phyloP scores from a whole-genome alignment of 1,140 invertebrate genomes.

The Drosophila ogumai region DNA sequence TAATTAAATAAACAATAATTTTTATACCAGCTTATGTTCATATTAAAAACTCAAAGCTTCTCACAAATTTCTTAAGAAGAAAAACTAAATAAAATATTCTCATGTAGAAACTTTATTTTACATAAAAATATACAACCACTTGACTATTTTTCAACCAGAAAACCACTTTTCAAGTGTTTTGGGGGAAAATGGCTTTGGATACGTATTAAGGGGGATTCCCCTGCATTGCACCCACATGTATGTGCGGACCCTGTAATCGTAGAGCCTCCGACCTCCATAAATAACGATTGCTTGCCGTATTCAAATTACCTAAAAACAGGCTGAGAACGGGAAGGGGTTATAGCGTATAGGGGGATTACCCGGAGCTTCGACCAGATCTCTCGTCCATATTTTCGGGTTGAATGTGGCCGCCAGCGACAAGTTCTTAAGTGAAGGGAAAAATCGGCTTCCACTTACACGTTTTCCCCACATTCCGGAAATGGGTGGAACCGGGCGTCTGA shows the following conservation, averaged over 20 bases:
- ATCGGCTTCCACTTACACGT: constrained; percentile 26
- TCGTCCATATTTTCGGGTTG: constrained; percentile 18
- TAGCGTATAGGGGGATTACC: neutral
- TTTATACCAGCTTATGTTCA: too few species aligned
- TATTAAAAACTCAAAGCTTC: too few species aligned
- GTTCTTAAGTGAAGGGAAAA: constrained; percentile 64
- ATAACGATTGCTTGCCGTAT: constrained; percentile 70
- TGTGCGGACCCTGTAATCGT: constrained; percentile 30
- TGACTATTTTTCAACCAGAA: neutral
- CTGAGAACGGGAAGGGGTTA: constrained; percentile 5
- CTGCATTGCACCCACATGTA: constrained; percentile 23
- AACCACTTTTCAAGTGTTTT: neutral
- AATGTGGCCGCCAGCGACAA: constrained; percentile 63
- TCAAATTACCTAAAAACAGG: constrained; percentile 67
- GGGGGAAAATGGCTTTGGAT: neutral
- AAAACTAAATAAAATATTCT: too few species aligned
- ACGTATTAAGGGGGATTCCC: neutral
- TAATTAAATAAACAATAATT: too few species aligned
- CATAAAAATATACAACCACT: neutral
- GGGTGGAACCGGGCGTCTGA: constrained; percentile 5
- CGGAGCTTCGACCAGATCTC: neutral
- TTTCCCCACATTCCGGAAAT: constrained; percentile 11
- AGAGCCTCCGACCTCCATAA: constrained; percentile 50
- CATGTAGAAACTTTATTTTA: neutral
- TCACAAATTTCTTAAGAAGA: too few species aligned